phyloP scores from a whole-genome alignment of 2,888 invertebrate species.

The Thyatira batis region DNA sequence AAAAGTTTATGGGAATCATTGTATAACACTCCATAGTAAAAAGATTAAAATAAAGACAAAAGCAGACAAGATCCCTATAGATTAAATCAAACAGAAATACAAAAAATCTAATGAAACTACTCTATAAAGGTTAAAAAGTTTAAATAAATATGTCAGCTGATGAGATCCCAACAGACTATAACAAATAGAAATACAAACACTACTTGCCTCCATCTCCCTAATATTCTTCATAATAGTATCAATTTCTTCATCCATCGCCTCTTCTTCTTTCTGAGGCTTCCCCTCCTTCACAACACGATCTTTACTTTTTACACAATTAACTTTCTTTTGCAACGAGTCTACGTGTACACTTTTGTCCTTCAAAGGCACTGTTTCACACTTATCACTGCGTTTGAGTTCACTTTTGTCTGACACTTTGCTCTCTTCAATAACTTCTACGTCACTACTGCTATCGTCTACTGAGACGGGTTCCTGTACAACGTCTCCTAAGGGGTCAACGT shows the following conservation, averaged over 20 bases:
- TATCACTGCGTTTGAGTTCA: slow-evolving; percentile 45
- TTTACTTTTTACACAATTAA: slow-evolving; percentile 36
- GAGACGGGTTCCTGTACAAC: slow-evolving; percentile 55
- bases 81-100: no score
- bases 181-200: background rate
- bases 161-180: no score
- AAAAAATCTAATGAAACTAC: no score
- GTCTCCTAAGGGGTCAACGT: slow-evolving; percentile 65
- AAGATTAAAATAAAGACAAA: no score
- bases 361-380: slow-evolving; percentile 69
- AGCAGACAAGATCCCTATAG: no score
- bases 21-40: no score
- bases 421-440: slow-evolving; percentile 73
- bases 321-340: slow-evolving; percentile 39
- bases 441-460: slow-evolving; percentile 77
- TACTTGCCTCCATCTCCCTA: slow-evolving; percentile 69
- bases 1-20: no score
- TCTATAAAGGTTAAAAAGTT: no score
- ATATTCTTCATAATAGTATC: slow-evolving; percentile 66
- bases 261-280: slow-evolving; percentile 45
- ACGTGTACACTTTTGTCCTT: slow-evolving; percentile 31
- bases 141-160: no score
- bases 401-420: slow-evolving; percentile 45
- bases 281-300: slow-evolving; percentile 37
- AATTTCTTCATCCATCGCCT: slow-evolving; percentile 60